Percentiles rank a stretch among this genome's conserved stretches.
phyloP scores from a whole-genome alignment of 2,113 vertebrate genomes.

The Lamprotornis superbus region DNA sequence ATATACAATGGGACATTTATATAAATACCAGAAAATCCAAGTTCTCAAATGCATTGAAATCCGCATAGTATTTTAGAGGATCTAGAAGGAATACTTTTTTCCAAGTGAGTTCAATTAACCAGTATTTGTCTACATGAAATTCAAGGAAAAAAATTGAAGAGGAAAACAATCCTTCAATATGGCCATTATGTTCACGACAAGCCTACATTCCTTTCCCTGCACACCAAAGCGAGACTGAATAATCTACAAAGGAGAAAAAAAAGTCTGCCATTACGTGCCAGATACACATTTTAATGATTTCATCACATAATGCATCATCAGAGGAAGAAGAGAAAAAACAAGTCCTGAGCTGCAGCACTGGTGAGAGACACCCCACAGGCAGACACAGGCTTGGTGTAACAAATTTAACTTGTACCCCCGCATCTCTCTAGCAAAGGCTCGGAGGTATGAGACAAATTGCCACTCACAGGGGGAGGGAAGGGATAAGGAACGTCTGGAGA shows the following conservation, averaged over 20 bases:
- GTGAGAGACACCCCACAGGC: neutral
- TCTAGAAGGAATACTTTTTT: neutral
- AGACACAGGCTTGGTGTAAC: neutral
- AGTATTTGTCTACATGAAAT: neutral
- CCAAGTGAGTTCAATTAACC: neutral
- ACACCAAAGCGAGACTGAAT: neutral
- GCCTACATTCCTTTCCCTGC: neutral
- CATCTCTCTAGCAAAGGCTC: rapidly evolving
- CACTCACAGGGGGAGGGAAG: rapidly evolving
- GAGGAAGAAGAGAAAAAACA: neutral
- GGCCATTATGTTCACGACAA: neutral
- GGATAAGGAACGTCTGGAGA: neutral
- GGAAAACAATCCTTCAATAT: neutral
- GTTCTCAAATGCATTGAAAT: neutral
- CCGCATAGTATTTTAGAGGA: neutral
- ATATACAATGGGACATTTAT: neutral
- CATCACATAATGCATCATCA: neutral
- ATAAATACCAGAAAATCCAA: neutral
- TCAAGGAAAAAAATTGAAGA: neutral
- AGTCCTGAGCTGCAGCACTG: neutral
- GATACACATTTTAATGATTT: neutral
- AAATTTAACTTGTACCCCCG: neutral
- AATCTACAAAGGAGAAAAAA: neutral
- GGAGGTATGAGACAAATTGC: neutral
- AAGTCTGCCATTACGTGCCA: neutral